Base-by-base conservation (phyloP, 2,113 vertebrate genomes). In the Phylloscopus whistleri region DNA sequence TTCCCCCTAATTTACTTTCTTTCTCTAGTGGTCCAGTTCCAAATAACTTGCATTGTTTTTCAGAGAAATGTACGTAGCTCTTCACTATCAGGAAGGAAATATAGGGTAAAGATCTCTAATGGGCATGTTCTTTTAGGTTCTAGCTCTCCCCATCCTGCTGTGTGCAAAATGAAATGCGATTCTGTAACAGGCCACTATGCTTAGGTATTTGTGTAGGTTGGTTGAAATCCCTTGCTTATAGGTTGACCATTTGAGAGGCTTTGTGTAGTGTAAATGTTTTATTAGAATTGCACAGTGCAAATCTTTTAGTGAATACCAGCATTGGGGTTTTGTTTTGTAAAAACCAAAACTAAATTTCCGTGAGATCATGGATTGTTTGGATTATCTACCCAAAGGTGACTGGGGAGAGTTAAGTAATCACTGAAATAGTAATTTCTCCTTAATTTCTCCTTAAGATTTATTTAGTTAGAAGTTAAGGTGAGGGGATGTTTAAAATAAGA, bases 41-140 rank as follows among this genome's bases (percentile, higher is more conserved):
- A 43, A 43, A 51, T 78, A 43, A 51, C 30, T 73, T 56, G 8
- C 1, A 4, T 27, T 60, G 5, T 63, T 66, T 41, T 56, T 90
- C 12, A 43, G 43, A 59, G 35, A 52, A 62, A 27, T 5, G 0
- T 31, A 6, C 22, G 9, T 67, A 62, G 48, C 9, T 44, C 8
- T 58, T 44, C 14, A 21, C 12, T 14, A 44, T 76, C 37, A 41
- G 49, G 27, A 56, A 20, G 24, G 22, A 44, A 46, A 6, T 18
- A 4, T 10, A 78, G 43, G 16, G 19, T 58, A 30, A 46, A 33
- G 26, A 31, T 87, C n/a, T 79, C 8, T 82, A 39, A 26, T 56
- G 8, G 4, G 3, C 0, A 0, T 26, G 35, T 48, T 78, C 7
- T 46, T 49, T 28, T 52, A 64, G 11, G 4, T 76, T 79, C 4